These are phyloP conservation scores for Lochmaea crataegi DNA, from an alignment of 2,888 invertebrate genomes.

Conservation along the genomic window DNA sequence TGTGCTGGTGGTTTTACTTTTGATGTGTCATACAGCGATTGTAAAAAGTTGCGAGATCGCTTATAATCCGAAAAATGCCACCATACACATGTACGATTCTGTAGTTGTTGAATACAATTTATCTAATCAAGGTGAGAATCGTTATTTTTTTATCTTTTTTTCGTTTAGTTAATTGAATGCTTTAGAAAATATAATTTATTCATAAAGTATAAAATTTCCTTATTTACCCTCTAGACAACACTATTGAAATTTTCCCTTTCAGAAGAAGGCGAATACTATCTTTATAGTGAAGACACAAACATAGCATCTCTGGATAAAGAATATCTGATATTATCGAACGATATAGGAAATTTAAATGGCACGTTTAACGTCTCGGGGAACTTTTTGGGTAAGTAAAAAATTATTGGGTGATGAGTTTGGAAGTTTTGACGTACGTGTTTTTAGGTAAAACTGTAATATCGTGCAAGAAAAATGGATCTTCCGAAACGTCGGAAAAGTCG, in stretches of 20 bases:
- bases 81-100: slow-evolving; percentile 56
- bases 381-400: slow-evolving; percentile 58
- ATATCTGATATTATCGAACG: slow-evolving; percentile 37
- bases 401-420: not conserved
- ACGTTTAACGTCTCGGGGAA: slow-evolving; percentile 59
- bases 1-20: slow-evolving; percentile 53
- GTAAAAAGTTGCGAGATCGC: slow-evolving; percentile 53
- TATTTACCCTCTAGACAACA: too few relatives aligned
- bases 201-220: too few relatives aligned
- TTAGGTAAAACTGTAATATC: slow-evolving; percentile 56
- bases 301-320: slow-evolving; percentile 49
- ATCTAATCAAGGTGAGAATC: slow-evolving; percentile 7
- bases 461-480: slow-evolving; percentile 46
- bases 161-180: too few relatives aligned
- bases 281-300: slow-evolving; percentile 48
- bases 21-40: slow-evolving; percentile 54
- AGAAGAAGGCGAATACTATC: slow-evolving; percentile 37
- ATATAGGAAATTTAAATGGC: slow-evolving; percentile 47
- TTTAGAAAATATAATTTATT: too few relatives aligned
- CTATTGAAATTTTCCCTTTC: not conserved
- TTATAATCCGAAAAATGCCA: slow-evolving; percentile 54
- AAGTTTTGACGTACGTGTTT: slow-evolving; percentile 21
- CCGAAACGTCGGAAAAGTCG: slow-evolving; percentile 34
- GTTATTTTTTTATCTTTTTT: not conserved
- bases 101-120: slow-evolving; percentile 49